Evolutionary conservation across 2,797 vertebrate species (phyloP).

Genomic region (Falco cherrug): DNA sequence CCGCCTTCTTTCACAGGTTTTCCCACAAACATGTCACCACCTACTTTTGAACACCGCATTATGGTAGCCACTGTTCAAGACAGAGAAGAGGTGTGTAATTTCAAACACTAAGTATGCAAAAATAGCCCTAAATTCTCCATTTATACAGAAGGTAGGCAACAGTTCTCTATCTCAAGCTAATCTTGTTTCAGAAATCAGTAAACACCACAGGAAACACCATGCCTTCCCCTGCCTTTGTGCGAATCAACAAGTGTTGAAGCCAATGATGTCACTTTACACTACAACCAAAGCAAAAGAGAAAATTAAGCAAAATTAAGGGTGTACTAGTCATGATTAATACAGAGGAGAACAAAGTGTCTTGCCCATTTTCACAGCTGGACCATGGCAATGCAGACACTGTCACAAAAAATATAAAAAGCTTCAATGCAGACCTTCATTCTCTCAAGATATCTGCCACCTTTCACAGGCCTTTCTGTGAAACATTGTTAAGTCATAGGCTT

Average conservation of each 20-base stretch:
- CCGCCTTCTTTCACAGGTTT: not conserved
- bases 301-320: not conserved
- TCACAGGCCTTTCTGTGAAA: not conserved
- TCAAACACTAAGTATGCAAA: not conserved
- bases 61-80: not conserved
- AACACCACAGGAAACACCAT: not conserved
- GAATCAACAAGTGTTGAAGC: not conserved
- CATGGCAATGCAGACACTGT: not conserved
- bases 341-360: not conserved
- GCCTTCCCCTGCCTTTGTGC: not conserved
- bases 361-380: not conserved
- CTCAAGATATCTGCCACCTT: not conserved
- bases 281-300: not conserved
- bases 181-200: not conserved
- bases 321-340: not conserved
- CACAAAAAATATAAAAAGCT: not conserved
- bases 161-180: not conserved
- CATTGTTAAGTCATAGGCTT: not conserved
- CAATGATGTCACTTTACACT: not conserved
- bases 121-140: not conserved
- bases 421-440: not conserved
- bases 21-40: not conserved
- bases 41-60: not conserved
- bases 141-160: not conserved
- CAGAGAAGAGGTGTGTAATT: not conserved